Evolutionary conservation across 2,797 vertebrate species (phyloP).

Genomic region (Lepilemur septentrionalis): DNA sequence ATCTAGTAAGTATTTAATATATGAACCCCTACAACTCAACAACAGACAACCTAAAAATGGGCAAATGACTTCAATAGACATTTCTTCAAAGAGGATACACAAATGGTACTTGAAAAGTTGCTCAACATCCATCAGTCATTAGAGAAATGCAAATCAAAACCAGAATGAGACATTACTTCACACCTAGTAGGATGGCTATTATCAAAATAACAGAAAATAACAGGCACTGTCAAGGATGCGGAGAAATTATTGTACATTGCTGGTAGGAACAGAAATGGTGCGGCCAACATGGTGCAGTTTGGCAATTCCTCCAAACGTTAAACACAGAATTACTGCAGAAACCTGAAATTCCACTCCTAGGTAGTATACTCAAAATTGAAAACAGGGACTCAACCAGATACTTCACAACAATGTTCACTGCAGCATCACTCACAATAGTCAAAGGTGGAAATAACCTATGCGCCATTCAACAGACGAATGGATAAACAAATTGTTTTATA

Average conservation of each 20-base stretch:
- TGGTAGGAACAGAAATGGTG: not conserved
- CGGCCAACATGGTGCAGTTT: not conserved
- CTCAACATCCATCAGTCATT: not conserved
- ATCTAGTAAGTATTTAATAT: no score
- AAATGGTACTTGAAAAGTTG: not conserved
- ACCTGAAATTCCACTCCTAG: not conserved
- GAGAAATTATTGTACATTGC: not conserved
- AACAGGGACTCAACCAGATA: not conserved
- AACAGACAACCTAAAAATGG: no score
- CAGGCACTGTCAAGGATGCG: not conserved
- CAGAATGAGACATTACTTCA: not conserved
- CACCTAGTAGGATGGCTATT: not conserved
- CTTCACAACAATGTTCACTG: not conserved
- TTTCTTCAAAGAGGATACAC: not conserved
- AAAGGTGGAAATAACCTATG: not conserved
- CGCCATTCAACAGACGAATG: not conserved
- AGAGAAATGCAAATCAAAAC: slow-evolving; percentile 25
- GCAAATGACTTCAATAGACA: no score
- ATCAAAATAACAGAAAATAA: slow-evolving; percentile 8
- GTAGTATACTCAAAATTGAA: not conserved
- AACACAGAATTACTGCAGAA: not conserved
- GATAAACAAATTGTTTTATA: not conserved
- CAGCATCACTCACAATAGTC: not conserved
- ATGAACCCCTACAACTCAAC: no score
- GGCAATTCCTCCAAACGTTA: not conserved